Base-by-base conservation (phyloP, 2,113 vertebrate genomes). In the Mobula hypostoma region DNA sequence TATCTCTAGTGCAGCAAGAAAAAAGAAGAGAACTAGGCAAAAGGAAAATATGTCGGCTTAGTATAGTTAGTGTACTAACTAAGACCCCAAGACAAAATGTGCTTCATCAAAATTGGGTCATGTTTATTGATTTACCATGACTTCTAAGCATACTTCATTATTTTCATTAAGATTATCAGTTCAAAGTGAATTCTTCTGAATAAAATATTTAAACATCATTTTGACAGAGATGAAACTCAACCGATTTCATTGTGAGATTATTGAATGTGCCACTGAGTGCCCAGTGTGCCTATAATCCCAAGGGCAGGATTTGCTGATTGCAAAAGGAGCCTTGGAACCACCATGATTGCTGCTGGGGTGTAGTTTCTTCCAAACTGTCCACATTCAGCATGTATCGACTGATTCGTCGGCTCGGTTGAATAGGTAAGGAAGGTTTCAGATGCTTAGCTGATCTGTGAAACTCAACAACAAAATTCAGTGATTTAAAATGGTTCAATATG, bases 121-220 rank as follows among this genome's bases (percentile, higher is more conserved):
- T 48, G 66, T 72, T 72, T 29, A 92, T 19, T 8, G 40, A 24
- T 92, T 92, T 92, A 36, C 19, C n/a, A 32, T 68, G 12, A 11
- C 61, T 66, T 19, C 36, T 72, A 72, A 24, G 72, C 1, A 6
- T 72, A 72, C 17, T 40, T 93, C 74, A 32, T 74, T 29, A 93
- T 93, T 93, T 48, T 72, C 90, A 93, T 15, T 21, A 93, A 93
- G 70, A 70, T 93, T 74, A 93, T 76, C 32, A 74, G 91, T 93
- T 93, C 91, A 74, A 74, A 93, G 70, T 9, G 24, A 48, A 93
- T 76, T 74, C 3, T 72, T 40, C 11, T 74, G 68, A 93, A 74
- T 93, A 32, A 74, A 93, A 76, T 68, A 14, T 74, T 48, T 93
- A 72, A 74, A 48, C 24, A 93, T 76, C 27, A 74, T 8, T 93